Evolutionary conservation across 2,797 vertebrate species (phyloP).

Genomic region (Sebastiscus albofasciatus): DNA sequence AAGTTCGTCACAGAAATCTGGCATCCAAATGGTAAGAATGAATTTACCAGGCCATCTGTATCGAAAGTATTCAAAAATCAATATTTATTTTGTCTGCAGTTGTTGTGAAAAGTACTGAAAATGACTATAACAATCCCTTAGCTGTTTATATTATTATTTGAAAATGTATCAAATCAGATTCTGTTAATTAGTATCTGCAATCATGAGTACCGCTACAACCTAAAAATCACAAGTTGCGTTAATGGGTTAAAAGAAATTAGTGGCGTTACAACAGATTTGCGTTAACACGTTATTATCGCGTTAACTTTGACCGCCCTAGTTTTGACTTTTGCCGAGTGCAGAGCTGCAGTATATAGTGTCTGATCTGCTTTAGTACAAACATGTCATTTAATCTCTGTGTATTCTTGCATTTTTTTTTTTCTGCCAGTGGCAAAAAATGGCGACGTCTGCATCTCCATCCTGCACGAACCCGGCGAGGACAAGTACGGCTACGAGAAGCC

Average conservation of each 20-base stretch:
- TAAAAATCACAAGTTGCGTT: too few species aligned
- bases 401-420: constrained; percentile 9
- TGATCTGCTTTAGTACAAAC: not conserved
- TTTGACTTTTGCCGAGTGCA: not conserved
- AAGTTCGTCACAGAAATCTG: constrained; percentile 85
- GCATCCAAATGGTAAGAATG: constrained; percentile 82
- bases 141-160: not conserved
- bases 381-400: not conserved
- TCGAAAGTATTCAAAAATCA: not conserved
- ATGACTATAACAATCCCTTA: not conserved
- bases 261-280: too few species aligned
- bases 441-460: constrained; percentile 97
- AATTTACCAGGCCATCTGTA: not conserved
- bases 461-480: constrained; percentile 97
- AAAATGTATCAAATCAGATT: not conserved
- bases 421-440: constrained; percentile 94
- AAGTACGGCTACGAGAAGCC: constrained; percentile 98
- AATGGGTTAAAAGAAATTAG: too few species aligned
- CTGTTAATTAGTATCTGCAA: not conserved
- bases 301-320: too few species aligned
- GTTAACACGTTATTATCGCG: fast-evolving
- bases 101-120: not conserved
- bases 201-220: not conserved
- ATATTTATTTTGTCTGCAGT: not conserved
- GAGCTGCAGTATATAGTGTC: not conserved